Base-by-base conservation (phyloP, 1,140 invertebrate genomes). In the Calliphora vicina region DNA sequence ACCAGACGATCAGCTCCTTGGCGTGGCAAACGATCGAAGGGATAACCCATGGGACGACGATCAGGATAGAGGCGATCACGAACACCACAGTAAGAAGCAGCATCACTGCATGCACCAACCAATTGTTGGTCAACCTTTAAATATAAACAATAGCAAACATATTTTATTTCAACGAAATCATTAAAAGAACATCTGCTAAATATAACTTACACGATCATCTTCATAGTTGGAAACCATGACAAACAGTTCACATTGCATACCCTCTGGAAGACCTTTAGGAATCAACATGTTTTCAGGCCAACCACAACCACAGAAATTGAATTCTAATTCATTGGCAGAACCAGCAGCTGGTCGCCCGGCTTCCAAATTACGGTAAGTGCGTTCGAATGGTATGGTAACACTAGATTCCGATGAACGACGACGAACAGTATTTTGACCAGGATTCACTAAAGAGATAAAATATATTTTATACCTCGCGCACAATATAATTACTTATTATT, bases 221-320 rank as follows among this genome's bases (percentile, higher is more conserved):
- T 92, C 91, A 87, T 94, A 95, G 90, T 97, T 94, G 35, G 96
- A 95, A 15, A 97, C 92, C 95, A 97, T 97, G 67, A 94, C 94
- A 88, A 97, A 97, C 6, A 97, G 88, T 82, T 96, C 93, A 87
- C 94, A 94, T 0, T 91, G 88, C 87, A 93, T 93, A 26, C 96
- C 96, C 82, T 93, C 92, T 1, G 92, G 88, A 2, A 90, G 93
- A 27, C 96, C 96, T 89, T 94, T 95, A 0, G 96, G 94, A 35
- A 96, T 88, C 0, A 97, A 91, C 94, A 97, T 94, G 87, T 97
- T 95, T 72, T 96, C 93, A 1, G 96, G 96, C 96, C 96, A 97
- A 74, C 96, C 96, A 88, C 96, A 97, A 57, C 96, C 96, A 90
- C 96, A 97, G 92, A 95, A 96, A 88, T 95, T 94, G 90, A 94